Evolutionary conservation across 2,797 vertebrate genomes (phyloP).

Genomic region (Calcarius lapponicus): DNA sequence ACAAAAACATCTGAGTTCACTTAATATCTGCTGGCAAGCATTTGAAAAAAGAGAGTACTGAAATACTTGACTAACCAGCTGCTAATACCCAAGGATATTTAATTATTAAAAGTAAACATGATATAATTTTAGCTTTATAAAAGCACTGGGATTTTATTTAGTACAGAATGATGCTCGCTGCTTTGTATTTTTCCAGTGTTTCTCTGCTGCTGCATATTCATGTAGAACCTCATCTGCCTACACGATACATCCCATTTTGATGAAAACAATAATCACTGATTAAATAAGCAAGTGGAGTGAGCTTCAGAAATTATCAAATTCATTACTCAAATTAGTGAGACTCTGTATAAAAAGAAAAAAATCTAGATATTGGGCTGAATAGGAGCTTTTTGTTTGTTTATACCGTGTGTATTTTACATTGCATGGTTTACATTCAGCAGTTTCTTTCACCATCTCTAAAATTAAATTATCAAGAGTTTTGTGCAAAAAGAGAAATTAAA

Average conservation of each 20-base stretch:
- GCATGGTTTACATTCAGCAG: neutral
- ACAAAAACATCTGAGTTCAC: neutral
- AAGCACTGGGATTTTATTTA: constrained; percentile 37
- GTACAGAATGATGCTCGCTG: neutral
- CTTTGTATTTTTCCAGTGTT: constrained; percentile 19
- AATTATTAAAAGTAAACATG: constrained; percentile 55
- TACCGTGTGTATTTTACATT: neutral
- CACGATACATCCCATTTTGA: constrained; percentile 28
- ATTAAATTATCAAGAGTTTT: constrained; percentile 30
- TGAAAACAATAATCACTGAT: constrained; percentile 70
- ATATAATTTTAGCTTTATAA: constrained; percentile 51
- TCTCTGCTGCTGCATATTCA: constrained; percentile 47
- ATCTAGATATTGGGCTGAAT: neutral
- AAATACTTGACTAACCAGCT: constrained; percentile 9
- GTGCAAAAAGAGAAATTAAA: constrained; percentile 2
- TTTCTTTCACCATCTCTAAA: neutral
- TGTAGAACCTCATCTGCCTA: constrained; percentile 44
- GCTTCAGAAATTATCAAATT: constrained; percentile 42
- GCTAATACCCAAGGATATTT: constrained; percentile 44
- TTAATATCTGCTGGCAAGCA: neutral
- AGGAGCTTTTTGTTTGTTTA: constrained; percentile 31
- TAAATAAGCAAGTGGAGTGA: constrained; percentile 49
- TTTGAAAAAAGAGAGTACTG: neutral
- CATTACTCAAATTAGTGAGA: constrained; percentile 54
- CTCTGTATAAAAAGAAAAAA: constrained; percentile 13